Percentiles rank a stretch among this genome's conserved stretches.
Conservation (phyloP, 2,797 vertebrate species). For the Gallinago stenura region DNA sequence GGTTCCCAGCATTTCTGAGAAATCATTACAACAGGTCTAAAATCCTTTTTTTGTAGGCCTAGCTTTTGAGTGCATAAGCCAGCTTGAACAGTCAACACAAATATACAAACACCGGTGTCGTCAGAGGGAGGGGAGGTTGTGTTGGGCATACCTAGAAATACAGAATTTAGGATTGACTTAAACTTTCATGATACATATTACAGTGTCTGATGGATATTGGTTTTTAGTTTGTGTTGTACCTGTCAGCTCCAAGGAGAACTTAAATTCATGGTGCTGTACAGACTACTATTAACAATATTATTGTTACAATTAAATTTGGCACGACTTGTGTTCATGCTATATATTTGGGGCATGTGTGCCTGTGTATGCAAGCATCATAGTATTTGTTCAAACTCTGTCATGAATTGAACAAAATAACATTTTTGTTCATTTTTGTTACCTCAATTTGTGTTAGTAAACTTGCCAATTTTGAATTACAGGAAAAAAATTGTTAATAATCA, state of each 20-base stretch:
- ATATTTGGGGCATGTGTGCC: neutral
- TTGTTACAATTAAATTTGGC: neutral
- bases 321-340: neutral
- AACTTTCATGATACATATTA: neutral
- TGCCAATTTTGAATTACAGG: neutral
- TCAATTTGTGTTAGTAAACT: neutral
- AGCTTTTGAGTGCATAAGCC: neutral
- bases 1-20: neutral
- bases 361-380: neutral
- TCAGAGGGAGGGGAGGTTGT: neutral
- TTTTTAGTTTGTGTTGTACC: neutral
- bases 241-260: neutral
- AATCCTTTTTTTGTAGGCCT: neutral
- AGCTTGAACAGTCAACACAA: neutral
- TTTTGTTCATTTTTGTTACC: neutral
- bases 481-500: neutral
- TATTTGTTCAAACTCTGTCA: neutral
- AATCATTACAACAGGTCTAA: neutral
- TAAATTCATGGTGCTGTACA: neutral
- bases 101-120: accelerated
- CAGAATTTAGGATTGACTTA: neutral
- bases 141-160: neutral
- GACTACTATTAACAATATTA: neutral
- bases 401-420: neutral
- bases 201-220: neutral